Base-by-base conservation (phyloP, 1,140 invertebrate genomes). In the Sipha flava region DNA sequence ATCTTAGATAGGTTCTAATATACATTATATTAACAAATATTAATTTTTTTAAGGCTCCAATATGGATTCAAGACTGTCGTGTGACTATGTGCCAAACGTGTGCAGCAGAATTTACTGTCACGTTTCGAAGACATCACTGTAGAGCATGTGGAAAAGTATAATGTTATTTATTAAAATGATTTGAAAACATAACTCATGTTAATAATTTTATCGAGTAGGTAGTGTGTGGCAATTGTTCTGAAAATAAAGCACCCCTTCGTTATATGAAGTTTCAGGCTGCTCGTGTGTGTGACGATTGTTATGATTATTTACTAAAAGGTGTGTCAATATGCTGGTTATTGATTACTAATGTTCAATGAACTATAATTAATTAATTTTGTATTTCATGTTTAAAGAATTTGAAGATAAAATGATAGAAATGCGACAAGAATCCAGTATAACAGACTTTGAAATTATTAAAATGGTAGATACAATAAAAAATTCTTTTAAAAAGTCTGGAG, bases 21-120 rank as follows among this genome's bases (percentile, higher is more conserved):
- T 34, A 5, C 1, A 31, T 40, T 23, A 40, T 29, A 34, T 43
- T 6, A n/a, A n/a, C n/a, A n/a, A n/a, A n/a, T n/a, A n/a, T 31
- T 29, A 54, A 31, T 45, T 52, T 31, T 43, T 43, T 40, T 23
- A 9, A 89, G 85, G 90, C 90, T 37, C 90, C 91, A 9, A 87
- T 92, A 29, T 90, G 91, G 88, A 88, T 92, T 52, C 91, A 90
- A 64, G 89, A 92, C 83, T 87, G 88, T 52, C 86, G 91, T 37
- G 90, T 92, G 1, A 91, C 90, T 3, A 92, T 90, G 87, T 93
- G 92, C 83, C 92, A 92, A 87, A 83, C 89, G n/a, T 94, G 92
- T 85, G 90, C 89, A 26, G 85, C 86, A 31, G 89, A 90, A 81
- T 93, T 93, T 84, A 92, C 90, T 3, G 88, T 93, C 16, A 91